Evolutionary conservation across 2,888 invertebrate species (phyloP), one percentile per base, ranked within the genome.

Genomic region (Agrotis clavis): DNA sequence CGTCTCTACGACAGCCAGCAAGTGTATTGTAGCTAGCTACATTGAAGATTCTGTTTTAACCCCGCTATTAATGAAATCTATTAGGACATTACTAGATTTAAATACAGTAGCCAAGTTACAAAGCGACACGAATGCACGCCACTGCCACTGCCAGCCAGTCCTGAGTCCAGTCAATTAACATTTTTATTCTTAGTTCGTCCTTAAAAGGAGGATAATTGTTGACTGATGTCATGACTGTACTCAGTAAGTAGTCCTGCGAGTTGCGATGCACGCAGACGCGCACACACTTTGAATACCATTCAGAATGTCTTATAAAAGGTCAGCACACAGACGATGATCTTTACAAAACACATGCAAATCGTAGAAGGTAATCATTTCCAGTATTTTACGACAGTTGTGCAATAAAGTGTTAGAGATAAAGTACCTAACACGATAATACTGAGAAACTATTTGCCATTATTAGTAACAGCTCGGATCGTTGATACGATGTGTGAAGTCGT

Each of bases 161-260:
- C 25, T 51, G 56, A 41, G 41, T 56, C 16, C 51, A 63, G n/a
- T 21, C 21, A 35, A 56, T 76, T 61, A 35, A 53, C 53, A 77
- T 71, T 71, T 74, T 63, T 75, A 78, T 78, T 71, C 60, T 56
- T 65, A 51, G n/a, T 19, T 51, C 6, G 14, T 56, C 66, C 73
- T 48, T 73, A 66, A 5, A 65, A 30, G 59, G 66, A 79, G 25
- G 41, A 78, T 74, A 78, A 62, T 70, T 47, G 51, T 71, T 16
- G 3, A 25, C 56, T 57, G 74, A 48, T 65, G 61, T 79, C 74
- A 72, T 56, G 72, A 25, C 41, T n/a, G 47, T 61, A 79, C 51
- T 51, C 35, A 30, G 54, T 57, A 48, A 25, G 47, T 25, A 48
- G n/a, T 68, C 30, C 30, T 21, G 41, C 19, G 35, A 74, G 67